Base-by-base conservation (phyloP, 2,113 vertebrate genomes). In the Trogon melanurus region DNA sequence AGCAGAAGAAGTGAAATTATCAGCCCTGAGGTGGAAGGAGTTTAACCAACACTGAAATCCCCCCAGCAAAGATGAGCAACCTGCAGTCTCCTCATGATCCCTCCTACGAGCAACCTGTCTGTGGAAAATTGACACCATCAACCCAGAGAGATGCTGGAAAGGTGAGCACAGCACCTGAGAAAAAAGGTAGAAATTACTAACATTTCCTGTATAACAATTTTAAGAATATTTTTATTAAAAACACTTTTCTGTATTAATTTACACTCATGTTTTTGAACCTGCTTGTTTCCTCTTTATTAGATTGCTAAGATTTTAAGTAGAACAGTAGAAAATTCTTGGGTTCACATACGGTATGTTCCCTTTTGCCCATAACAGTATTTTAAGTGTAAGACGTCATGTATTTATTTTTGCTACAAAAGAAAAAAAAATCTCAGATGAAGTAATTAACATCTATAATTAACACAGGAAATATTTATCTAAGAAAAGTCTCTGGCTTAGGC, bases 41-140 rank as follows among this genome's bases (percentile, higher is more conserved):
- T 61, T 48, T 15, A 34, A 50, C 20, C 48, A 90, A 44, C 27
- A 67, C 0, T 7, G 8, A 76, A 76, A 79, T 53, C 3, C 10
- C 18, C 17, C 13, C 58, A 80, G 30, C 51, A 41, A 70, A 66
- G 18, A 32, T 1, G 3, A 62, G 3, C 20, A 25, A 13, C 15
- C 60, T 32, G 17, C 5, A 6, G 5, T 21, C 23, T 56, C 48
- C 26, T 10, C 0, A 0, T 29, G n/a, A 76, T 58, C 26, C 7
- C 11, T 76, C 38, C 30, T n/a, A 69, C 32, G 27, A 47, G 3
- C 13, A 4, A 3, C 67, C 47, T 62, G 26, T 36, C 53, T 27
- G 17, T 6, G 23, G 38, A 73, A 79, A 62, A 58, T 26, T 44
- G 72, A 22, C 14, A 48, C 1, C 1, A 19, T 9, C 0, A 3